Base-by-base conservation (phyloP, 2,888 invertebrate species). In the Falcaria lacertinaria region DNA sequence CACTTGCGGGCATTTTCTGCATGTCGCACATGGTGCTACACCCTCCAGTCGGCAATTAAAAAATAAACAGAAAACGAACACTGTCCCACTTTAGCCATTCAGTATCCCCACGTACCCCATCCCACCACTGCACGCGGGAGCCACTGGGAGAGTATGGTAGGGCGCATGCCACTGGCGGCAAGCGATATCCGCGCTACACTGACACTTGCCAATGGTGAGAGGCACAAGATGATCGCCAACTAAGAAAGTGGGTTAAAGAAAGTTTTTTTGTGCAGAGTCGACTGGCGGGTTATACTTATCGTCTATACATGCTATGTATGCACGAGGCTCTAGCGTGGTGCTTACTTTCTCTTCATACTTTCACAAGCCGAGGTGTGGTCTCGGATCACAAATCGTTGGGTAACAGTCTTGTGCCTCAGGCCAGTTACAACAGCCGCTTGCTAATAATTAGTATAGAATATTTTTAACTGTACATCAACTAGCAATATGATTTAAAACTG, bases 181-280 rank as follows among this genome's bases (percentile, higher is more conserved):
- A 82, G 79, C 78, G 72, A 65, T 76, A 81, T 74, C 77, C 57
- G 62, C 74, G 78, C 76, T 66, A 74, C 81, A 86, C 85, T 85
- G 80, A 78, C 74, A 74, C 66, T 69, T 74, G 67, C 53, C 68
- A 52, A 58, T 63, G 63, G 82, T 75, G 80, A 85, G 84, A 81
- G 81, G 84, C 80, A 74, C 82, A 74, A 81, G 84, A 83, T 80
- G 77, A 69, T 79, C 73, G 75, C 67, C 65, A 66, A 70, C 63
- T 70, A 80, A 78, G 88, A 89, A 90, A 90, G 89, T 89, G 76
- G 90, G 89, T 85, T 88, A 85, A 89, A 87, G 89, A 89, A 90
- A 90, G 89, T 89, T 88, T 86, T 19, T 80, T 82, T 79, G 71
- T 74, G 76, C 77, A 63, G 68, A 79, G 73, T 77, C 69, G 67